Conservation (phyloP, 1,140 invertebrate genomes). For the Physella acuta region DNA sequence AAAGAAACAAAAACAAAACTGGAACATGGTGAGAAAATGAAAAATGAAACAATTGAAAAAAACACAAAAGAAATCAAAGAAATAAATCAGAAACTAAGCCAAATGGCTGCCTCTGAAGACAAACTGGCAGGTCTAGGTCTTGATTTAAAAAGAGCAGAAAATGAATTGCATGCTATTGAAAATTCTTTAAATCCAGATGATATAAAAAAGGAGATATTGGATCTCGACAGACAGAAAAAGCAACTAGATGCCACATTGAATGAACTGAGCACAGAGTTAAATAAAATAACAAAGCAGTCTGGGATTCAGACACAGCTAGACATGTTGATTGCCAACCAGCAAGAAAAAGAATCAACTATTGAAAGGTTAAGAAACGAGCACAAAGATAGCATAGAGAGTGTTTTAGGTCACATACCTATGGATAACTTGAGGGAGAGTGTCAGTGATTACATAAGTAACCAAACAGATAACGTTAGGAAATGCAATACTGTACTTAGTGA, state of each 20-base stretch:
- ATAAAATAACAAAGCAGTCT: slow-evolving; percentile 46
- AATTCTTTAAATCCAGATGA: slow-evolving; percentile 44
- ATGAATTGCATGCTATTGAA: slow-evolving; percentile 43
- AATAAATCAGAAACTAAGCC: slow-evolving; percentile 47
- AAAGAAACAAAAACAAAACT: slow-evolving; percentile 52
- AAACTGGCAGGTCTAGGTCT: slow-evolving; percentile 43
- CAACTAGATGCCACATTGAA: slow-evolving; percentile 41
- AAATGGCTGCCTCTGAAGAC: slow-evolving; percentile 48
- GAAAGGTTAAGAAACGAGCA: slow-evolving; percentile 48
- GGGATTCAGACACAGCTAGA: slow-evolving; percentile 67
- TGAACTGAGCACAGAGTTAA: slow-evolving; percentile 53
- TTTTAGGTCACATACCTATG: slow-evolving; percentile 56
- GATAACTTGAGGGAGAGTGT: slow-evolving; percentile 42
- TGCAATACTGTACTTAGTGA: slow-evolving; percentile 65
- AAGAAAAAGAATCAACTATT: slow-evolving; percentile 15
- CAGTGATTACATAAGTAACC: slow-evolving; percentile 49
- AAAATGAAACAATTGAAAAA: slow-evolving; percentile 52
- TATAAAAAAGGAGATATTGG: slow-evolving; percentile 62
- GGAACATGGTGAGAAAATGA: slow-evolving; percentile 50
- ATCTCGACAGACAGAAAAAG: slow-evolving; percentile 66
- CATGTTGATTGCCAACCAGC: slow-evolving; percentile 59
- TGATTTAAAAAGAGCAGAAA: slow-evolving; percentile 48
- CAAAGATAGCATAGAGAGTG: slow-evolving; percentile 68
- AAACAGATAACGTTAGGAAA: slow-evolving; percentile 39
- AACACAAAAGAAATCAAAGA: slow-evolving; percentile 46